Base-by-base conservation (phyloP, 2,888 invertebrate species). In the Liopterus haemorrhoidalis region DNA sequence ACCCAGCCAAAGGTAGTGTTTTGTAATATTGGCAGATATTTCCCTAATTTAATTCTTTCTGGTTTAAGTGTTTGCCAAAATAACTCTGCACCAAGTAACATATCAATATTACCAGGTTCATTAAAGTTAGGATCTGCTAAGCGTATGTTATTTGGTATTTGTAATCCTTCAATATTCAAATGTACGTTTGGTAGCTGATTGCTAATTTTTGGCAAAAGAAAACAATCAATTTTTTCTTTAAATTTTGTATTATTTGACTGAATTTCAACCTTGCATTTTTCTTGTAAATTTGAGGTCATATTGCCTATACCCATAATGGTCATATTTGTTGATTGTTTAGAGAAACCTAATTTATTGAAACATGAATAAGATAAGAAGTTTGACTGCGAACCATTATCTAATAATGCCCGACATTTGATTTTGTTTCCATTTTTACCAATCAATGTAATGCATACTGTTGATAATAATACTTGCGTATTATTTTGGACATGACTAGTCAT, bases 301-400 rank as follows among this genome's bases (percentile, higher is more conserved):
- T n/a, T n/a, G n/a, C n/a, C 14, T 49, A 20, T 2, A 35, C 30
- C 12, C 50, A 33, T 20, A 32, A 19, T n/a, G 32, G 20, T 4
- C 36, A 32, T 6, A 40, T 25, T 16, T 46, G n/a, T 18, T 50
- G 32, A 6, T 46, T 47, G 8, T 50, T 28, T 16, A 54, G 21
- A 11, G 46, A n/a, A n/a, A n/a, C n/a, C n/a, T n/a, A n/a, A n/a
- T n/a, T n/a, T n/a, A n/a, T n/a, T n/a, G n/a, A n/a, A n/a, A n/a
- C n/a, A n/a, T n/a, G n/a, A n/a, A n/a, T n/a, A n/a, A n/a, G n/a
- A n/a, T n/a, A n/a, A n/a, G n/a, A n/a, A n/a, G n/a, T n/a, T 46
- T 4, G 46, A 41, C 32, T 54, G 51, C 8, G 48, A 49, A 8
- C 53, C 51, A 4, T 45, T 41, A 22, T 54, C 54, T 14, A 54